Evolutionary conservation across 2,113 vertebrate species (phyloP).

Genomic region (Coryphaenoides rupestris): DNA sequence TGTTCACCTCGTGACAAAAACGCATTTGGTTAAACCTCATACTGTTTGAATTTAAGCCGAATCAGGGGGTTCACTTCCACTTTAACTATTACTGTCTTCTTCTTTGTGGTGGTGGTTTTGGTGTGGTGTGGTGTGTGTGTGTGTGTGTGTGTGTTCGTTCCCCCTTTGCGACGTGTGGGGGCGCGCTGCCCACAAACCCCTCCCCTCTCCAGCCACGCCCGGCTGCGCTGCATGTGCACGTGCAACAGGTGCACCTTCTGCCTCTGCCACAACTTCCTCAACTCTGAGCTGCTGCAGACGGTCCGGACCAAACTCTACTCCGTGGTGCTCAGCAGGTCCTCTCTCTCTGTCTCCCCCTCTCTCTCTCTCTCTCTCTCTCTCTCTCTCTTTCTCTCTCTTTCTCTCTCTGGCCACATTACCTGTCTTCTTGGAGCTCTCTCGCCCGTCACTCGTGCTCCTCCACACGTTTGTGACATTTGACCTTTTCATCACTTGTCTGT

Average conservation of each 20-base stretch:
- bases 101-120: not conserved
- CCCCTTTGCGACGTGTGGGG: slow-evolving; percentile 13
- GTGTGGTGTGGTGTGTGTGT: not conserved
- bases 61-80: no score
- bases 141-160: slow-evolving; percentile 1
- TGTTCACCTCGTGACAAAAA: no score
- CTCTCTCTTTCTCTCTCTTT: no score
- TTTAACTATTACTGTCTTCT: no score
- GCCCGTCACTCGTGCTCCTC: not conserved
- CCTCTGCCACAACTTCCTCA: slow-evolving; percentile 99
- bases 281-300: slow-evolving; percentile 98
- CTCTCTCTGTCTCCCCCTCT: slow-evolving; percentile 3
- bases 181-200: slow-evolving; percentile 70
- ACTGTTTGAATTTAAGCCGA: no score
- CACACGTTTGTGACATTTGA: not conserved
- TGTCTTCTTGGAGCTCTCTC: no score
- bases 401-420: no score
- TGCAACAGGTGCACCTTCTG: slow-evolving; percentile 99
- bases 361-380: slow-evolving; percentile 51
- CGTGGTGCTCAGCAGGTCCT: slow-evolving; percentile 94
- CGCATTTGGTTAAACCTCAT: no score
- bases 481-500: not conserved
- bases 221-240: slow-evolving; percentile 98
- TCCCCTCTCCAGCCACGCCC: slow-evolving; percentile 91
- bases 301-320: slow-evolving; percentile 99